phyloP scores from a whole-genome alignment of 2,888 invertebrate species.

The Andrena bicolor region DNA sequence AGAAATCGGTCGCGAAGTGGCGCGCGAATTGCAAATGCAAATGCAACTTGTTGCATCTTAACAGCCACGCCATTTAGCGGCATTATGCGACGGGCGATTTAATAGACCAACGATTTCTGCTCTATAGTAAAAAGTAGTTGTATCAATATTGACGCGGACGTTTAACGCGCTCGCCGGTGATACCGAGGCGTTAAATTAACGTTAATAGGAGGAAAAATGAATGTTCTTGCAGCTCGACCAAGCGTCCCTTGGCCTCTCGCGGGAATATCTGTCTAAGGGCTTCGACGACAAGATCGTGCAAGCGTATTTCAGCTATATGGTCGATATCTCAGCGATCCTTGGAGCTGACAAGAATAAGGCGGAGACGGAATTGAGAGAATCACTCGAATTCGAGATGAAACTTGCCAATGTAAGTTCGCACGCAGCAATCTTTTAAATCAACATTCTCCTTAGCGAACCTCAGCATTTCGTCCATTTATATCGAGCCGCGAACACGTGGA shows the following conservation, averaged over 20 bases:
- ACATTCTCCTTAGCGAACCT: not conserved
- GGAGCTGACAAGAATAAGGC: conserved; percentile 91
- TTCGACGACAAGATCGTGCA: conserved; percentile 93
- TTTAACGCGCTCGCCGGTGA: not conserved
- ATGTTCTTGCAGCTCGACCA: conserved; percentile 90
- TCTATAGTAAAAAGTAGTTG: not conserved
- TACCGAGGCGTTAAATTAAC: not conserved
- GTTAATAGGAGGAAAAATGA: not conserved
- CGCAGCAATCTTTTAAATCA: not conserved
- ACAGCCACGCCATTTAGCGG: not conserved
- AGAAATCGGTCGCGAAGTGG: conserved; percentile 10
- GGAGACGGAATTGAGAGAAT: conserved; percentile 90
- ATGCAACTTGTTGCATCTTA: not conserved
- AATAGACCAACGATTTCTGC: not conserved
- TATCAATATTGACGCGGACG: not conserved
- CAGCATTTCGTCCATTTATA: too few species aligned
- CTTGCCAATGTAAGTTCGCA: conserved; percentile 94
- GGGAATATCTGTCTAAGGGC: conserved; percentile 94
- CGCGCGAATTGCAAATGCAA: conserved; percentile 20
- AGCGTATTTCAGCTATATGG: conserved; percentile 95
- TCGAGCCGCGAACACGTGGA: too few species aligned
- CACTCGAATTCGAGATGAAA: conserved; percentile 94
- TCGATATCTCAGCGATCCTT: conserved; percentile 93
- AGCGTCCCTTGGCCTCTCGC: conserved; percentile 92
- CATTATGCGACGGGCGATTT: not conserved